Base-by-base conservation (phyloP, 2,797 vertebrate genomes). In the Clarias fuscus region DNA sequence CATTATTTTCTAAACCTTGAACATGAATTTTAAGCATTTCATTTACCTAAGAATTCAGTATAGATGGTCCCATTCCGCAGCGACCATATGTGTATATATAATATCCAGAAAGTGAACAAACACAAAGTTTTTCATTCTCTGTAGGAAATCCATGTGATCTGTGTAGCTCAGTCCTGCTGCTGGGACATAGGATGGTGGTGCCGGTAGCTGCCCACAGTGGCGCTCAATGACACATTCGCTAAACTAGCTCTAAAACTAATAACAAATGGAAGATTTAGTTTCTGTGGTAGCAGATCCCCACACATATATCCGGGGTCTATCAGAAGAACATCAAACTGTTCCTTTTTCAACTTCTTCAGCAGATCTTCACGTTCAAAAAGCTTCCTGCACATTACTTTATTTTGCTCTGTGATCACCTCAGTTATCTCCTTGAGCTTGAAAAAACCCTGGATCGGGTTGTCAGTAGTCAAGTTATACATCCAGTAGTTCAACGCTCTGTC, bases 401-500 rank as follows among this genome's bases (percentile, higher is more conserved):
- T 75, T 5, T 76, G 24, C 48, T 56, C 48, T 27, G 15, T 56
- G 6, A 0, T 18, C 0, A 8, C 0, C 1, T 76, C 73, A 56
- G 17, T 17, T 1, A 56, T 27, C 48, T 76, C n/a, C 48, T 27
- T 76, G 6, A 76, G 17, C 73, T 56, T 30, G 24, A 53, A 14
- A 56, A 13, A 56, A 76, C 6, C 0, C n/a, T 76, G 73, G 48
- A 56, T 56, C 5, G 18, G n/a, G 43, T 27, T 58, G 15, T 18
- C 4, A 20, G 27, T 17, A 8, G 15, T n/a, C 48, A 18, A 3
- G 4, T 76, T 7, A 27, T 56, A 27, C 7, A 27, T 76, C 48
- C 73, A 76, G 48, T 58, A 86, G 4, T 75, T 88, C 10, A 75
- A 3, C 59, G 83, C 48, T 2, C 24, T 79, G 0, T 85, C 56